Evolutionary conservation across 1,140 invertebrate genomes (phyloP), one percentile per base, ranked within the genome.

Genomic region (Cotesia typhae): DNA sequence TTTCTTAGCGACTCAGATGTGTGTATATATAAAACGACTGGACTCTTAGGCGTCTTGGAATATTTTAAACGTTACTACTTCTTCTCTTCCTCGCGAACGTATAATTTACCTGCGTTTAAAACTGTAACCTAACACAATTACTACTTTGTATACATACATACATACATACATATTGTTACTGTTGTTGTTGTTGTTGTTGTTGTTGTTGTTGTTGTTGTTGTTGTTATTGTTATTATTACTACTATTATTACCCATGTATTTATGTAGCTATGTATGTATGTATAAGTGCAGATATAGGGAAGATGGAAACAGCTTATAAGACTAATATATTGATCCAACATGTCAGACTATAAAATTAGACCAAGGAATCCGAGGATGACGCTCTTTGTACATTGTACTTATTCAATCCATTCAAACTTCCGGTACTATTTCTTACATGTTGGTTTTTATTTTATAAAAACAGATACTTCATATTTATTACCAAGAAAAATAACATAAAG

Each of bases 81-180:
- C 38, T 28, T 55, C 51, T 64, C 47, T 37, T 63, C 4, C 61
- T 28, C 51, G 61, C 70, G 53, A 85, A 84, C 84, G 78, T 85
- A 83, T 84, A 85, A 85, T 85, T 85, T 82, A 74, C 75, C 76
- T 77, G 78, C 80, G 77, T 81, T 82, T 82, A 82, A 85, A 85
- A 85, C 82, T 83, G 82, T 84, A 84, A 85, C 82, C 81, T 82
- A 84, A 85, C 84, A 83, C 84, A 81, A 83, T 82, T 83, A 81
- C 77, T 77, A 77, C 78, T 77, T 47, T 47, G 5, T 47, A 47
- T 6, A 47, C 1, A 4, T 75, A 74, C 67, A 77, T 47, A 36
- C 35, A 70, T 3, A 0, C 28, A 28, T 28, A 28, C n/a, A n/a
- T n/a, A n/a, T 28, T 28, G 28, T 28, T 28, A 28, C 28, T 28